phyloP scores from a whole-genome alignment of 1,140 invertebrate species.

The Drosophila melanica region DNA sequence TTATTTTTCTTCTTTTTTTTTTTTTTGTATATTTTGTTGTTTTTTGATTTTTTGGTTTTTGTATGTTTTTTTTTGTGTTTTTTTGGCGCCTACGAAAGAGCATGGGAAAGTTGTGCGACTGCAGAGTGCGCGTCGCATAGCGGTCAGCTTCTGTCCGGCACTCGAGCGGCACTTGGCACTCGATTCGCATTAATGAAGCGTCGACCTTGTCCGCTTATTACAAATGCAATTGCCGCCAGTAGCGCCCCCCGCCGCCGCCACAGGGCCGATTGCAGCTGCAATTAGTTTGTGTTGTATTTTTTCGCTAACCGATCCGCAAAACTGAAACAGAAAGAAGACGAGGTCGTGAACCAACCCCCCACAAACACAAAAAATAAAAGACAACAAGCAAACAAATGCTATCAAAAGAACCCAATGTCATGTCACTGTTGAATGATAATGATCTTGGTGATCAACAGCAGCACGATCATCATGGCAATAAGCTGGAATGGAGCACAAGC shows the following conservation, averaged over 20 bases:
- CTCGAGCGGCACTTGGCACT: conserved; percentile 1
- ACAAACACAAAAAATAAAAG: too few relatives aligned
- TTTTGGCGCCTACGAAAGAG: neutral
- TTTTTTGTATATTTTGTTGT: neutral
- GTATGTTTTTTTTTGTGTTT: conserved; percentile 2
- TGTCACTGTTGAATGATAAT: conserved; percentile 29
- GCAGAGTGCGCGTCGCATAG: conserved; percentile 1
- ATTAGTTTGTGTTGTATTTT: conserved; percentile 23
- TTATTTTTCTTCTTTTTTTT: conserved; percentile 16
- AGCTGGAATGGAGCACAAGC: neutral
- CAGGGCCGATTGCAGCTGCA: conserved; percentile 33
- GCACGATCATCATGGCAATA: neutral
- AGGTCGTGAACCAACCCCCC: conserved; percentile 42
- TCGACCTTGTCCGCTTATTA: conserved; percentile 44
- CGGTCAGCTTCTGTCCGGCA: conserved; percentile 35
- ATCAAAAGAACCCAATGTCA: conserved; percentile 24
- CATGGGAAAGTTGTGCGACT: conserved; percentile 41
- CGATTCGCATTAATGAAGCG: conserved; percentile 34
- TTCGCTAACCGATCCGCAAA: neutral
- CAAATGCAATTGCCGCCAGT: conserved; percentile 48
- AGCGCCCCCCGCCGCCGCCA: too few relatives aligned
- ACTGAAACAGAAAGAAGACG: conserved; percentile 22
- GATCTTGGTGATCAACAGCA: conserved; percentile 31
- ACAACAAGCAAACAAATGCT: too few relatives aligned
- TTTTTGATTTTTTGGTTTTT: conserved; percentile 7